Evolutionary conservation across 2,113 vertebrate genomes (phyloP).

Genomic region (Mus spicilegus): DNA sequence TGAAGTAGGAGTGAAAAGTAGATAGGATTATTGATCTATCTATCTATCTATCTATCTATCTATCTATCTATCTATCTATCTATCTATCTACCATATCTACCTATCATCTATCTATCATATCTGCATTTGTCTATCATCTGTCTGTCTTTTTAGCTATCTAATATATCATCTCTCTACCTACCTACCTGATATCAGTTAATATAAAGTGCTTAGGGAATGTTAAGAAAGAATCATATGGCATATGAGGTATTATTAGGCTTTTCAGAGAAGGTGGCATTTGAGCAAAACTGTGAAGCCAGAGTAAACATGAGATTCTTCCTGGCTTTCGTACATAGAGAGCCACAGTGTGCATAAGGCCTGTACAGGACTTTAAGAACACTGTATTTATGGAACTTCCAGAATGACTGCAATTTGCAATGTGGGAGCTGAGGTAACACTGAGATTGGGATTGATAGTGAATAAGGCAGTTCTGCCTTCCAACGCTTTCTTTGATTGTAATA

Average conservation of each 20-base stretch:
- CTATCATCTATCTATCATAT: background rate
- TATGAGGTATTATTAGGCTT: background rate
- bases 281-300: background rate
- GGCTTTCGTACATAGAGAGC: background rate
- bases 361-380: background rate
- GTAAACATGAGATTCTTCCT: background rate
- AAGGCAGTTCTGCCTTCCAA: background rate
- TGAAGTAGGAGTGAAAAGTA: background rate
- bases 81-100: background rate
- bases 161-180: background rate
- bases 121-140: background rate
- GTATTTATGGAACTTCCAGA: background rate
- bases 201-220: background rate
- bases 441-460: background rate
- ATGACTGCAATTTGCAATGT: background rate
- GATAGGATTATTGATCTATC: background rate
- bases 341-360: background rate
- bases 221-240: background rate
- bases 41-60: background rate
- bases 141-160: background rate
- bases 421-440: rapidly evolving
- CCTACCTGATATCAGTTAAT: background rate
- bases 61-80: background rate
- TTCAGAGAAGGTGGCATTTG: background rate
- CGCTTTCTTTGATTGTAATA: background rate